phyloP scores from a whole-genome alignment of 2,797 vertebrate genomes.

The Eremophila alpestris region DNA sequence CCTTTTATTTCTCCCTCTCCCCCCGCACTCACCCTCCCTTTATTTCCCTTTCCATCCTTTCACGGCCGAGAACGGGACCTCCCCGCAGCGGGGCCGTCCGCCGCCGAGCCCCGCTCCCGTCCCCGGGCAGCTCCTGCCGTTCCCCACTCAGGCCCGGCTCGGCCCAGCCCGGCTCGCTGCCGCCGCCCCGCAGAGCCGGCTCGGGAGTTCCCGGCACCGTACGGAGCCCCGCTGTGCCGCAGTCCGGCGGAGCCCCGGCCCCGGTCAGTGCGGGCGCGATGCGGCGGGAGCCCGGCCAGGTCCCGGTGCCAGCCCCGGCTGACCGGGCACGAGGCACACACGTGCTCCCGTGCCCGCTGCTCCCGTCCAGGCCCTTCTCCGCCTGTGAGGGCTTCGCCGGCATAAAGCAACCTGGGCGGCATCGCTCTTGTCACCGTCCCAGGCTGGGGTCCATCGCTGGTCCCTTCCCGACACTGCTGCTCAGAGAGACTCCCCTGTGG shows the following conservation, averaged over 20 bases:
- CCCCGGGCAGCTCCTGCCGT: neutral
- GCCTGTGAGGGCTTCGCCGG: neutral
- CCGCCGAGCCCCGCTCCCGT: neutral
- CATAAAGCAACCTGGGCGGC: neutral
- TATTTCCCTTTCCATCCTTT: constrained; percentile 29
- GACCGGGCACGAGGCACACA: neutral
- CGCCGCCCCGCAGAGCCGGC: neutral
- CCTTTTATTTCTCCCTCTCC: neutral
- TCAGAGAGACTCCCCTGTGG: rapidly evolving
- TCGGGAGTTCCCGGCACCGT: neutral
- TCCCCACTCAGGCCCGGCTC: neutral
- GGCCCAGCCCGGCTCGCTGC: neutral
- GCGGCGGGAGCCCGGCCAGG: neutral
- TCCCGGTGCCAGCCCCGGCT: neutral
- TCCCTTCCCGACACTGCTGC: neutral
- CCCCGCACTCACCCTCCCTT: neutral
- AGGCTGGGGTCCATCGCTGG: rapidly evolving
- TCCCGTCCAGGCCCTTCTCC: neutral
- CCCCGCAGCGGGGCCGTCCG: neutral
- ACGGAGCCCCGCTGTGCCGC: neutral
- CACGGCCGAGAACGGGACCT: neutral
- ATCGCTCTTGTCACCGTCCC: neutral
- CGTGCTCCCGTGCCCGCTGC: neutral
- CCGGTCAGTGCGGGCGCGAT: neutral
- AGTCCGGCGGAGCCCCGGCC: neutral